These are phyloP conservation scores for Uria lomvia DNA, from an alignment of 2,113 vertebrate species.

Conservation along the genomic window DNA sequence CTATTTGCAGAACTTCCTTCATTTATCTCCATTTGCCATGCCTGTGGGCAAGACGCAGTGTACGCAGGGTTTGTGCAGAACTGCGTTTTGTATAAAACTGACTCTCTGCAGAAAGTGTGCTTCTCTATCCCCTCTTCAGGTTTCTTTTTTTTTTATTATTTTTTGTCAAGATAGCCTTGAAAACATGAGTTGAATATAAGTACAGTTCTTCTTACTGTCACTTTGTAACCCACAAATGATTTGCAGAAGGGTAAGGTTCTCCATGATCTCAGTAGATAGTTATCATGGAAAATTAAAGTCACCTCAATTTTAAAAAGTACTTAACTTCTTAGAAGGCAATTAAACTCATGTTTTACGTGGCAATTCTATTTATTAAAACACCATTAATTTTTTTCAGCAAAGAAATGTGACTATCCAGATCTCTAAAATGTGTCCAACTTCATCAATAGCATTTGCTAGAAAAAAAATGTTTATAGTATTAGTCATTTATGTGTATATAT, in stretches of 20 bases:
- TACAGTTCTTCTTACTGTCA: neutral
- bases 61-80: neutral
- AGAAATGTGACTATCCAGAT: neutral
- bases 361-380: neutral
- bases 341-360: neutral
- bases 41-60: accelerated
- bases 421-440: neutral
- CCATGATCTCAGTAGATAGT: neutral
- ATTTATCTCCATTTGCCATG: neutral
- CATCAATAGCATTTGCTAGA: neutral
- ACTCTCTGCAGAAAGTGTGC: neutral
- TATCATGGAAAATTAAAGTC: neutral
- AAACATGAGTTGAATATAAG: neutral
- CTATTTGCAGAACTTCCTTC: neutral
- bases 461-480: neutral
- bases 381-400: neutral
- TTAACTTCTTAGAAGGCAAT: neutral
- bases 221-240: neutral
- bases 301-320: neutral
- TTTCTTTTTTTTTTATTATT: neutral
- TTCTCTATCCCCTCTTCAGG: neutral
- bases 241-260: neutral
- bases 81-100: neutral
- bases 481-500: neutral
- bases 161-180: neutral